Evolutionary conservation across 1,140 invertebrate genomes (phyloP), one percentile per base, ranked within the genome.

Genomic region (Formica selysi): DNA sequence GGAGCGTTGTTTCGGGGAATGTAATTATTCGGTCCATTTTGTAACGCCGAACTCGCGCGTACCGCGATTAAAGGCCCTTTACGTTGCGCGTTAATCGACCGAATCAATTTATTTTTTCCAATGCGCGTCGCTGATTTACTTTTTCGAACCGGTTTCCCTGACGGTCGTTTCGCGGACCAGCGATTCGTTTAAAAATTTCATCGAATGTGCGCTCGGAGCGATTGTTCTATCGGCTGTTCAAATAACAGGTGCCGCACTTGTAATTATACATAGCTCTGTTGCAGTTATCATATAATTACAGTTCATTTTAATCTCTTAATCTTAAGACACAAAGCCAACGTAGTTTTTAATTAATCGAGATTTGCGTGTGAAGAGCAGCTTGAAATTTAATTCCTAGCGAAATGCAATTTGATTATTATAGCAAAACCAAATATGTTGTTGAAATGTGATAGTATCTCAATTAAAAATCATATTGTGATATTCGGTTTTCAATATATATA

Each of bases 21-120:
- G 87, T 89, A 89, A 89, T 81, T 86, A 85, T 89, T 89, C 87
- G 87, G 86, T 83, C 73, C 71, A 61, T 79, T 51, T 88, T 51
- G 79, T 85, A 74, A 83, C 78, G 76, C 59, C 86, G 86, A 90
- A 87, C 65, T 90, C 79, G 67, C 80, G 70, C 48, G 51, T 5
- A n/a, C 78, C 79, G 67, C 68, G 68, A 83, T 83, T 83, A 83
- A 83, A 83, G 54, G 68, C 11, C 54, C 68, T 83, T 32, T 83
- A 61, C 68, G 29, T 54, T 61, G 26, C 68, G 79, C 68, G 68
- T 73, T 81, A 81, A 81, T 81, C 79, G 67, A 73, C 79, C 79
- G 67, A 73, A 81, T 73, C 79, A 65, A 81, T 81, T 81, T 59
- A 81, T 81, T 81, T 81, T 73, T 73, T 70, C 51, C 51, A 59